These are phyloP conservation scores for Pangasius macronema DNA, from an alignment of 2,797 vertebrate species.

Conservation along the genomic window DNA sequence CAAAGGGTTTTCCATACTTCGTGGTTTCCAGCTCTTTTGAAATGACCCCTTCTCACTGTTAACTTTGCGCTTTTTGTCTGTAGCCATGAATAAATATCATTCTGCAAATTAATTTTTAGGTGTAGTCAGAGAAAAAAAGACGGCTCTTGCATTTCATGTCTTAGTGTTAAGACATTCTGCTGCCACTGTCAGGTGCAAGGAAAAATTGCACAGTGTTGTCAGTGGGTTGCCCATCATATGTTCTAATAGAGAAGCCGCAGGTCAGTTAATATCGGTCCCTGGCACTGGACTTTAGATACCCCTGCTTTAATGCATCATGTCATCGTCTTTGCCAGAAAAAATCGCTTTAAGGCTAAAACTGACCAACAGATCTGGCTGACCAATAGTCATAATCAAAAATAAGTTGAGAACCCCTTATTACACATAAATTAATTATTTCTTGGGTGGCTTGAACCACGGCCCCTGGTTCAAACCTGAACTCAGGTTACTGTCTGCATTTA, in stretches of 20 bases:
- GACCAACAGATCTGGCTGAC: background rate
- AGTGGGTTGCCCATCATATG: background rate
- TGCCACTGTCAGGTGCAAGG: background rate
- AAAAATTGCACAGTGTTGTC: background rate
- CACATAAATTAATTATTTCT: background rate
- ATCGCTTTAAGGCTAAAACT: background rate
- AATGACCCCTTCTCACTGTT: background rate
- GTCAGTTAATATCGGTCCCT: background rate
- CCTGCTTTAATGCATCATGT: background rate
- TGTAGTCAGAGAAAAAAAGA: background rate
- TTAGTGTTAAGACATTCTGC: background rate
- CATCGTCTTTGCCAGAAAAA: background rate
- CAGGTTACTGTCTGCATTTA: background rate
- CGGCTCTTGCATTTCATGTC: background rate
- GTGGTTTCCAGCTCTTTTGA: background rate
- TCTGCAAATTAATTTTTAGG: background rate
- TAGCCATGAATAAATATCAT: background rate
- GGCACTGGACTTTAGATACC: background rate
- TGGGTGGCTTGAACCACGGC: background rate
- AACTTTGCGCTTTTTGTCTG: background rate
- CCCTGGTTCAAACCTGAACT: background rate
- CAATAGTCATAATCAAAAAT: background rate
- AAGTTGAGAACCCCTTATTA: background rate
- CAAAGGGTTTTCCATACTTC: background rate
- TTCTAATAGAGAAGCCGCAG: background rate